Conservation (phyloP, 2,888 invertebrate genomes). For the Sarcophaga subvicina region DNA sequence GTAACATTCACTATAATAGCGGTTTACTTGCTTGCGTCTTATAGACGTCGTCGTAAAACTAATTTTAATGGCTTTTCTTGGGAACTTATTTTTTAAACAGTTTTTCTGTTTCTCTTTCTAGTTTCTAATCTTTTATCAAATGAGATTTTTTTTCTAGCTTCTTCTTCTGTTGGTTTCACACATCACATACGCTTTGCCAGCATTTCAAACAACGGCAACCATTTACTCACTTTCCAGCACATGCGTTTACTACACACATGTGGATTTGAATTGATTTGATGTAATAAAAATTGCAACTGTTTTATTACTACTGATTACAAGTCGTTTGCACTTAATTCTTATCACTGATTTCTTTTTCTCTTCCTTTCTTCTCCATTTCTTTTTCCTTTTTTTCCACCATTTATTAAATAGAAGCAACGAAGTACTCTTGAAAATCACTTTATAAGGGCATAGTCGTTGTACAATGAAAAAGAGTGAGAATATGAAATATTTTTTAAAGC, state of each 20-base stretch:
- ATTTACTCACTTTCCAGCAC: neutral
- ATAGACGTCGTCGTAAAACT: neutral
- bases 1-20: neutral
- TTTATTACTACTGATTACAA: constrained; percentile 54
- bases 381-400: neutral
- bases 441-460: neutral
- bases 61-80: constrained; percentile 22
- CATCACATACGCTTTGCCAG: neutral
- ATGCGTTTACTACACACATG: constrained; percentile 11
- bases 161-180: too few species aligned
- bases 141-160: neutral
- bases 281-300: constrained; percentile 54
- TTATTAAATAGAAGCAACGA: neutral
- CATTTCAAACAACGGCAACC: neutral
- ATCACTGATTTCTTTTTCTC: neutral
- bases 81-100: neutral
- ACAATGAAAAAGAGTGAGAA: neutral
- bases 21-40: neutral
- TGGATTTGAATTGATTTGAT: constrained; percentile 27
- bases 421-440: neutral
- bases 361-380: too few species aligned
- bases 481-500: neutral
- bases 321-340: constrained; percentile 46
- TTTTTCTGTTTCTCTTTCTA: neutral
- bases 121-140: neutral